Evolutionary conservation across 1,140 invertebrate species (phyloP).

Genomic region (Drosophila setifemur): DNA sequence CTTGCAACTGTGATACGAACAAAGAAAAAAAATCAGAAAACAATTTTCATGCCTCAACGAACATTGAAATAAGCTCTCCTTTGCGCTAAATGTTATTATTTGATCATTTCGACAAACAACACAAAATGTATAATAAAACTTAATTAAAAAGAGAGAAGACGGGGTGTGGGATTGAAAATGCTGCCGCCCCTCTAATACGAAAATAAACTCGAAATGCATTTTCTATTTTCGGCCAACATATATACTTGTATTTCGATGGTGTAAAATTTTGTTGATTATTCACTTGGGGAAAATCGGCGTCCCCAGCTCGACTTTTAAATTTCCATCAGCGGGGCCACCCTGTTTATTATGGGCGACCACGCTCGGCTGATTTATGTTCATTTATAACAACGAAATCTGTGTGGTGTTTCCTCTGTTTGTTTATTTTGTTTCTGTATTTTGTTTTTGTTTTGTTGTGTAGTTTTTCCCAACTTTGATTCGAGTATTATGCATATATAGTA

Average conservation of each 20-base stretch:
- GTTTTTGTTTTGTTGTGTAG: slow-evolving; percentile 45
- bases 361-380: slow-evolving; percentile 77
- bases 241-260: slow-evolving; percentile 29
- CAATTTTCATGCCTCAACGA: slow-evolving; percentile 71
- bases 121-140: slow-evolving; percentile 60
- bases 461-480: slow-evolving; percentile 5
- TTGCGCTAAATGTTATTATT: slow-evolving; percentile 69
- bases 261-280: slow-evolving; percentile 41
- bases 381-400: slow-evolving; percentile 65
- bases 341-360: slow-evolving; percentile 72
- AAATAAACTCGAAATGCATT: slow-evolving; percentile 58
- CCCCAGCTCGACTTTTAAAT: background rate
- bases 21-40: slow-evolving; percentile 14
- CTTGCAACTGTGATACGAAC: too few species aligned
- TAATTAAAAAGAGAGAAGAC: slow-evolving; percentile 32
- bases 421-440: background rate
- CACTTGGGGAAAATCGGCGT: slow-evolving; percentile 19
- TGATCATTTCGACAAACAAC: slow-evolving; percentile 26
- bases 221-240: slow-evolving; percentile 35
- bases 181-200: slow-evolving; percentile 13
- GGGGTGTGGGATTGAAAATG: background rate
- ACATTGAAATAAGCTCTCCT: slow-evolving; percentile 50
- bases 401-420: slow-evolving; percentile 32
- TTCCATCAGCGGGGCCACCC: slow-evolving; percentile 19
- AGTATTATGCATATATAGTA: background rate